A percentile compares a stretch with the other conserved stretches of the same genome.
phyloP scores from a whole-genome alignment of 1,140 invertebrate genomes.

The Dryas iulia region DNA sequence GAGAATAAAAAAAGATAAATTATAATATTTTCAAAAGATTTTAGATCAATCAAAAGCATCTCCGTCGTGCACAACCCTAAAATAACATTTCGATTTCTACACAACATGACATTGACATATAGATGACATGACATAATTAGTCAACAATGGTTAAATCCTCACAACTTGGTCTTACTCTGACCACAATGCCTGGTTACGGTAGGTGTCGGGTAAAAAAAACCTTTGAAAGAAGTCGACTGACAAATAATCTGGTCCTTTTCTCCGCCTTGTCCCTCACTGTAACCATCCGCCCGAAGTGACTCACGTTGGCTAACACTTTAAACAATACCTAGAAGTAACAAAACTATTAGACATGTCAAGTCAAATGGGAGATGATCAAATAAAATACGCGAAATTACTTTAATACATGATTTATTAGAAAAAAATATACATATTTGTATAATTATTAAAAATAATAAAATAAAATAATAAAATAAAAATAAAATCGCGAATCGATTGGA shows the following conservation, averaged over 20 bases:
- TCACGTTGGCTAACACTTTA: not conserved
- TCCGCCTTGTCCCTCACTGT: not conserved
- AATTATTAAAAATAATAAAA: slow-evolving; percentile 31
- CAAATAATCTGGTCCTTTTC: not conserved
- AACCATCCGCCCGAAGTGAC: not conserved
- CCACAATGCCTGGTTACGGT: too few relatives aligned
- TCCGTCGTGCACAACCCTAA: too few relatives aligned
- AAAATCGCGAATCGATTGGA: not conserved
- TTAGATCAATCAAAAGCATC: too few relatives aligned
- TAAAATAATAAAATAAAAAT: too few relatives aligned
- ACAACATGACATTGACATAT: too few relatives aligned
- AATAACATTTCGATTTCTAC: too few relatives aligned
- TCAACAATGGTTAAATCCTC: too few relatives aligned
- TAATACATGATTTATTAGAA: slow-evolving; percentile 53
- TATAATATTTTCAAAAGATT: too few relatives aligned
- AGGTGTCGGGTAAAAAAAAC: too few relatives aligned
- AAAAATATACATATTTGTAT: slow-evolving; percentile 61
- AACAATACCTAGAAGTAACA: not conserved
- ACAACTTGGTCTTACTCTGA: too few relatives aligned
- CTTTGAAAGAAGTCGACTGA: not conserved
- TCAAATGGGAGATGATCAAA: slow-evolving; percentile 1
- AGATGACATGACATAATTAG: too few relatives aligned
- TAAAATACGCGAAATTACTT: slow-evolving; percentile 26
- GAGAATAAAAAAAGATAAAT: too few relatives aligned
- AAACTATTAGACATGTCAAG: not conserved